Conservation (phyloP, 2,113 vertebrate genomes). For the Sceloporus tristichus region DNA sequence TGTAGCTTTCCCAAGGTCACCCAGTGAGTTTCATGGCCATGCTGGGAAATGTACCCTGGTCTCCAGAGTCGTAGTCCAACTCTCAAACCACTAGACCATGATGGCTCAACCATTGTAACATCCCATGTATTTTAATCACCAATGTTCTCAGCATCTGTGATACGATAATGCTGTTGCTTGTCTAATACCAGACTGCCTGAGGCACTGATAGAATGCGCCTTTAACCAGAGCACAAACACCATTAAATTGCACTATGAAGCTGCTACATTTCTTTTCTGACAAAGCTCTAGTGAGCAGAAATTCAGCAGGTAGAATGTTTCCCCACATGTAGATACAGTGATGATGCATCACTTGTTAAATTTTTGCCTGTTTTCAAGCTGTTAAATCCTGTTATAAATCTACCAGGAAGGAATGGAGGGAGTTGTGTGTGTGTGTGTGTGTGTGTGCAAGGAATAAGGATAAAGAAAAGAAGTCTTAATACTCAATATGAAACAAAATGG, state of each 20-base stretch:
- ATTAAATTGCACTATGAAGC: not conserved
- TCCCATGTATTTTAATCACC: not conserved
- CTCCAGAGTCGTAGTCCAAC: too few species aligned
- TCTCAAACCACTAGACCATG: too few species aligned
- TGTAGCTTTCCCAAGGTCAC: too few species aligned
- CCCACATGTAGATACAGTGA: not conserved
- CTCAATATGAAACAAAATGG: constrained; percentile 9
- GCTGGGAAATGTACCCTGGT: too few species aligned
- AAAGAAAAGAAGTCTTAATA: not conserved
- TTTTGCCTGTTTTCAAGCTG: not conserved
- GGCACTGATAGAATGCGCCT: not conserved
- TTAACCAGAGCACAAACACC: not conserved
- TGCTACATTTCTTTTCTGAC: not conserved
- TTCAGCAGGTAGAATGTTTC: not conserved
- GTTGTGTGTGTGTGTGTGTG: not conserved
- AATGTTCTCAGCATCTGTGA: not conserved
- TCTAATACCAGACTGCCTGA: not conserved
- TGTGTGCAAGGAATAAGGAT: not conserved
- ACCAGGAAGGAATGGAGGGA: not conserved
- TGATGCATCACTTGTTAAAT: not conserved
- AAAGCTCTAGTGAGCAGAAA: too few species aligned
- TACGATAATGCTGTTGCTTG: not conserved
- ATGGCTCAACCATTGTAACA: not conserved
- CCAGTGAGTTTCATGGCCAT: too few species aligned
- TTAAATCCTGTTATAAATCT: not conserved